Evolutionary conservation across 2,797 vertebrate species (phyloP).

Genomic region (Phyllotis vaccarum): DNA sequence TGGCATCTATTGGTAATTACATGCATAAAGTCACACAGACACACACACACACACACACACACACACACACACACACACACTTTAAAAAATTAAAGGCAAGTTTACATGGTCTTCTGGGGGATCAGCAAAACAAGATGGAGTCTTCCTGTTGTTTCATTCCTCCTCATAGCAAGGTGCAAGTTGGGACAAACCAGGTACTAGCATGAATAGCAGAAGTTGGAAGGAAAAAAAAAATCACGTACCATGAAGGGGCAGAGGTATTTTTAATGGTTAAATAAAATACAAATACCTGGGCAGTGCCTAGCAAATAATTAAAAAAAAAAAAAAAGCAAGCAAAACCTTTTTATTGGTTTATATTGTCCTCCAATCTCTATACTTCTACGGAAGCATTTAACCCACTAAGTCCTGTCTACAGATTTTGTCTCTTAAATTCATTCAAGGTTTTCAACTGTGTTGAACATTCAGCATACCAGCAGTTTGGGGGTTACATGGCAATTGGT

Average conservation of each 20-base stretch:
- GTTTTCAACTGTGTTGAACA: background rate
- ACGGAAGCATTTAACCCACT: background rate
- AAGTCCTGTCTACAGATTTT: background rate
- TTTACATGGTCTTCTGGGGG: background rate
- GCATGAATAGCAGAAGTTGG: background rate
- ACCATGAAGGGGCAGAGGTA: background rate
- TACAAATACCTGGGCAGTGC: background rate
- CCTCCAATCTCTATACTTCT: background rate
- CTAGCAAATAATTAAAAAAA: background rate
- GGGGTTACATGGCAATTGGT: background rate
- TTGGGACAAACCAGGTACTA: background rate
- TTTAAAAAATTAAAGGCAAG: background rate
- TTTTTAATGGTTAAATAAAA: slow-evolving; percentile 22
- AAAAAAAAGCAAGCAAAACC: background rate
- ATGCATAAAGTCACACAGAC: background rate
- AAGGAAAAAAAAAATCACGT: background rate
- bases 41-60: background rate
- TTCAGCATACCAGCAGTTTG: background rate
- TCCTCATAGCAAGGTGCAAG: background rate
- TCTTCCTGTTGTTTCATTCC: background rate
- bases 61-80: background rate
- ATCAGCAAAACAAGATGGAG: background rate
- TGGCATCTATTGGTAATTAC: background rate
- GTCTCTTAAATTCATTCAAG: background rate
- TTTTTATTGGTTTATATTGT: background rate